phyloP scores from a whole-genome alignment of 2,888 invertebrate genomes.

The Tetropium fuscum region DNA sequence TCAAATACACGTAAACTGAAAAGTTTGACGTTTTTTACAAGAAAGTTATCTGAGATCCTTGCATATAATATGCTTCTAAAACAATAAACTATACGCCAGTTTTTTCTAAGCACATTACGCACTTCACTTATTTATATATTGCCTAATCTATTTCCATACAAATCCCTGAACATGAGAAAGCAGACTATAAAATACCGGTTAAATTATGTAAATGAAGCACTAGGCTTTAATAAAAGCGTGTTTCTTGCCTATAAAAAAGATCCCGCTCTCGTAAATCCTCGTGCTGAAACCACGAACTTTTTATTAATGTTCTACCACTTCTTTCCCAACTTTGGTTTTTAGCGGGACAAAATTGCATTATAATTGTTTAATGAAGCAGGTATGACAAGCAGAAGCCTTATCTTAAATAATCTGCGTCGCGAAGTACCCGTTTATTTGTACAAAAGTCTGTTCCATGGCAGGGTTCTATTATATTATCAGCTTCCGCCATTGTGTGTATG shows the following conservation, averaged over 20 bases:
- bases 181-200: background rate
- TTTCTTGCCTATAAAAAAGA: constrained; percentile 7
- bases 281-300: background rate
- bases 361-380: constrained; percentile 21
- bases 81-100: background rate
- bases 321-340: constrained; percentile 15
- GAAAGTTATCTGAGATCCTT: no score
- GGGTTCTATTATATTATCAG: background rate
- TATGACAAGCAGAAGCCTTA: constrained; percentile 17
- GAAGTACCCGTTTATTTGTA: background rate
- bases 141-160: constrained; percentile 1
- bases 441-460: constrained; percentile 1
- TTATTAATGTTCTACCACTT: constrained; percentile 3
- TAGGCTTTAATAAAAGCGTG: constrained; percentile 1
- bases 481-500: constrained; percentile 11
- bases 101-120: background rate
- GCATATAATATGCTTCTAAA: background rate
- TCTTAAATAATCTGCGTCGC: constrained; percentile 16
- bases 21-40: no score
- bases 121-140: background rate
- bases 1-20: no score
- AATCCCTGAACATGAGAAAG: background rate
- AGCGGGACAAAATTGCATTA: constrained; percentile 7
- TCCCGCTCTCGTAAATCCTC: background rate
- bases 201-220: constrained; percentile 15